Evolutionary conservation across 2,113 vertebrate genomes (phyloP).

Genomic region (Falco punctatus): DNA sequence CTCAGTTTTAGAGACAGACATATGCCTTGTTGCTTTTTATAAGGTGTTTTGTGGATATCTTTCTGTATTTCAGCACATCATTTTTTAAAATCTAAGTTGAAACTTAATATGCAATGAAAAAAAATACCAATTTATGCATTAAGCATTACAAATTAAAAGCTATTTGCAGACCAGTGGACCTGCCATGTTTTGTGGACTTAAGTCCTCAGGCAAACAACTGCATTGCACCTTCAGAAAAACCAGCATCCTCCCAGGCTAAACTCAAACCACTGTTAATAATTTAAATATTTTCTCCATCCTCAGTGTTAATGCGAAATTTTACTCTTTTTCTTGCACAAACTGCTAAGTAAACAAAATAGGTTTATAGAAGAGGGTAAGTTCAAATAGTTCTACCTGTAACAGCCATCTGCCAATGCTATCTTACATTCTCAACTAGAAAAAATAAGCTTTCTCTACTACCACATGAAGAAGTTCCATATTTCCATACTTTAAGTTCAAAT

Average conservation of each 20-base stretch:
- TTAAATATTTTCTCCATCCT: not conserved
- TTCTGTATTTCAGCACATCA: not conserved
- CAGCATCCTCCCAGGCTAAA: not conserved
- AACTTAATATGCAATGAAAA: not conserved
- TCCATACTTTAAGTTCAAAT: not conserved
- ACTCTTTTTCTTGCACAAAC: not conserved
- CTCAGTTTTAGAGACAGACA: not conserved
- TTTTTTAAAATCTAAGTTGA: not conserved
- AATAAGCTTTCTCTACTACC: not conserved
- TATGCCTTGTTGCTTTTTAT: not conserved
- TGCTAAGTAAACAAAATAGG: not conserved
- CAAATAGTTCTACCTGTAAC: not conserved
- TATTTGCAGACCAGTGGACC: not conserved
- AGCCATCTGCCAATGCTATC: not conserved
- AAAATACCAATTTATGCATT: not conserved
- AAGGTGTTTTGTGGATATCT: not conserved
- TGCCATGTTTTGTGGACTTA: not conserved
- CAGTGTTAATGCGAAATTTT: not conserved
- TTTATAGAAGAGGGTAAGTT: not conserved
- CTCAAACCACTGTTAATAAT: not conserved
- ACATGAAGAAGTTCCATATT: not conserved
- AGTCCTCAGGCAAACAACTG: not conserved
- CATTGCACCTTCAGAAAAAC: not conserved
- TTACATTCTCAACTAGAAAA: not conserved
- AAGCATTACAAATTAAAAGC: not conserved